Percentiles rank a stretch among this genome's conserved stretches.
Conservation (phyloP, 2,113 vertebrate species). For the Leptobrachium leishanense region DNA sequence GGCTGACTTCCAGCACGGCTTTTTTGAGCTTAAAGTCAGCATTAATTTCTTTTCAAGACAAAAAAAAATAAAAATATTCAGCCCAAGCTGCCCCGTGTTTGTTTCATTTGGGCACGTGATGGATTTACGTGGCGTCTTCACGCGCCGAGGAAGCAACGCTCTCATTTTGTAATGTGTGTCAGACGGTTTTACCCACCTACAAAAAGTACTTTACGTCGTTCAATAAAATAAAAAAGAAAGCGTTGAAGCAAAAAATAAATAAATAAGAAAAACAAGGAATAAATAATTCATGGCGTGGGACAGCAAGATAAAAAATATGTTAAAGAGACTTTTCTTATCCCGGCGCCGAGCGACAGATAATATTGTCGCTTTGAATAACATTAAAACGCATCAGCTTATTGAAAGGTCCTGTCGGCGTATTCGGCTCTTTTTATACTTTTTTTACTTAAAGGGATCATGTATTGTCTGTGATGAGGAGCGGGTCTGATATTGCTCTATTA, state of each 20-base stretch:
- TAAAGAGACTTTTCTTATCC: slow-evolving; percentile 19
- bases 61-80: neutral
- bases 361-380: slow-evolving; percentile 5
- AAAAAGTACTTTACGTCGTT: neutral
- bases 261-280: neutral
- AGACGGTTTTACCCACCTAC: neutral
- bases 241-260: neutral
- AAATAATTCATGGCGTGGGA: slow-evolving; percentile 10
- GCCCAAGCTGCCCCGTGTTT: neutral
- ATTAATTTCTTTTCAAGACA: neutral
- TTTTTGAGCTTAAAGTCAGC: neutral
- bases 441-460: neutral
- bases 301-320: neutral
- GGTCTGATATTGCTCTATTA: slow-evolving; percentile 2
- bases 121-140: neutral
- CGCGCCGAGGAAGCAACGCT: neutral
- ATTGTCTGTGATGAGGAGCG: neutral
- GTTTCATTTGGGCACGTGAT: neutral
- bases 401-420: slow-evolving; percentile 4
- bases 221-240: neutral
- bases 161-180: neutral
- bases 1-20: neutral
- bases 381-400: slow-evolving; percentile 1
- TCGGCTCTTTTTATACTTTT: neutral
- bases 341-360: neutral